phyloP scores from a whole-genome alignment of 2,888 invertebrate species.

The Amblyteles armatorius region DNA sequence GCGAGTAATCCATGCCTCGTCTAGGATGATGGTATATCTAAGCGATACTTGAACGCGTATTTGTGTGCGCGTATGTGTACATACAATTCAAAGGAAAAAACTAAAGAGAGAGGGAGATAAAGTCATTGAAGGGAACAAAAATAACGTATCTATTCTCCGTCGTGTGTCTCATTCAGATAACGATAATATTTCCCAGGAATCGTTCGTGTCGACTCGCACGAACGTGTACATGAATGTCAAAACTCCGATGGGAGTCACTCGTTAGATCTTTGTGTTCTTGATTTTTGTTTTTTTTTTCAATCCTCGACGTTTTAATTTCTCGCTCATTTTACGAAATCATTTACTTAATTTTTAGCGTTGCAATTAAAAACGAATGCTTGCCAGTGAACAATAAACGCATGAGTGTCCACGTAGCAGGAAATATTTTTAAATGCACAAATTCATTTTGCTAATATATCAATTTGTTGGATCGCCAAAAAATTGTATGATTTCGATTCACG shows the following conservation, averaged over 20 bases:
- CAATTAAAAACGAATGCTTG: background rate
- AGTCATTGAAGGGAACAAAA: conserved; percentile 21
- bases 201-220: conserved; percentile 24
- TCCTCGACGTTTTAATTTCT: too few species aligned
- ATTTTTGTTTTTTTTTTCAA: too few species aligned
- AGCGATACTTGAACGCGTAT: background rate
- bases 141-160: conserved; percentile 44
- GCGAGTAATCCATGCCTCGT: conserved; percentile 4
- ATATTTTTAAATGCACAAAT: background rate
- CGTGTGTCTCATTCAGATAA: conserved; percentile 52
- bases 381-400: background rate
- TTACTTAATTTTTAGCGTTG: too few species aligned
- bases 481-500: background rate
- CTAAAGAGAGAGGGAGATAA: background rate
- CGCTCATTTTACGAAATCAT: too few species aligned
- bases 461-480: background rate
- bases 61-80: background rate
- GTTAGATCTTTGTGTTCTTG: conserved; percentile 27
- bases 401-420: background rate
- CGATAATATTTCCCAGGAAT: conserved; percentile 51
- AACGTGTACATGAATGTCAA: conserved; percentile 9
- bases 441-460: too few species aligned
- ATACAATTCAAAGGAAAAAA: background rate
- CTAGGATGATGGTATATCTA: conserved; percentile 13
- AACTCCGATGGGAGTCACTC: background rate